Percentiles rank a stretch among this genome's conserved stretches.
Evolutionary conservation across 2,888 invertebrate genomes (phyloP).

Genomic region (Deroplatys truncata): DNA sequence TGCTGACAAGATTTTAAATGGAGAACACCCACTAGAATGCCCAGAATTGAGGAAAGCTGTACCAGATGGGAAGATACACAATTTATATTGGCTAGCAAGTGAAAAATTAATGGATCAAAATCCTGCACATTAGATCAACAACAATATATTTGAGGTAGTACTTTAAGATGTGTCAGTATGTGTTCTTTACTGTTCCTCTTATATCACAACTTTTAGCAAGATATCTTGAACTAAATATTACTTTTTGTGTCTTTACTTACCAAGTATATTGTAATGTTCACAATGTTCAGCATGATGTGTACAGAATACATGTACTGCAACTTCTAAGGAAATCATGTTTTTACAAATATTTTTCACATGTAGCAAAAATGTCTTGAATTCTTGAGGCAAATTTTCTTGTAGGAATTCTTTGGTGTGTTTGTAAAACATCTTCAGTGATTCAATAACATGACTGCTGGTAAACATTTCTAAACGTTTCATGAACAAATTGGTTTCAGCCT

Average conservation of each 20-base stretch:
- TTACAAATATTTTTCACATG: conserved; percentile 12
- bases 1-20: no score
- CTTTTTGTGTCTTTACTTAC: neutral
- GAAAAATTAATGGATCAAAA: no score
- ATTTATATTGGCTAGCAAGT: no score
- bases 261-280: neutral
- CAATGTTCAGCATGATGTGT: conserved; percentile 13
- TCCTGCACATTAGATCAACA: no score
- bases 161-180: no score
- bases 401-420: neutral
- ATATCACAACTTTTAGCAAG: no score
- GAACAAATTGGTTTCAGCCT: conserved; percentile 39
- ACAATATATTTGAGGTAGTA: no score
- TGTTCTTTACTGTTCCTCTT: no score
- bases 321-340: conserved; percentile 26
- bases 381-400: neutral
- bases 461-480: conserved; percentile 36
- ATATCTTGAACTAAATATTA: no score
- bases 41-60: no score
- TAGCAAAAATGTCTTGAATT: neutral
- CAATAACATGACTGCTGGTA: neutral
- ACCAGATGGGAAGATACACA: no score
- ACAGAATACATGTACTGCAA: conserved; percentile 19
- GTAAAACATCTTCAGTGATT: neutral
- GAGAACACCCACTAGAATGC: no score